phyloP scores from a whole-genome alignment of 2,888 invertebrate species.

The Homarus gammarus region DNA sequence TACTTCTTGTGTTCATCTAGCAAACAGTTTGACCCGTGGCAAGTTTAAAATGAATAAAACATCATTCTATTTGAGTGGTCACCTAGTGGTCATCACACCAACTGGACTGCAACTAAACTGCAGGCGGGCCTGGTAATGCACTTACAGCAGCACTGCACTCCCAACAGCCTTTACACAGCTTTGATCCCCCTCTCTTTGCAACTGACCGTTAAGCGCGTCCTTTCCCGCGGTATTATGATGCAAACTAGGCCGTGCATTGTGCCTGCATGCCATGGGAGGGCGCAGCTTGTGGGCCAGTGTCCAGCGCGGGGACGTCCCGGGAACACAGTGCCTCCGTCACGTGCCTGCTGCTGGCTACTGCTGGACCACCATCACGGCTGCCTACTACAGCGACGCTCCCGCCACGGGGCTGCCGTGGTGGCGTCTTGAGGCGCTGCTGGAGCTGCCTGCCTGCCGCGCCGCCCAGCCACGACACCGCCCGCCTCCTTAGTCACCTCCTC shows the following conservation, averaged over 20 bases:
- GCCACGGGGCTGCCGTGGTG: slow-evolving; percentile 24
- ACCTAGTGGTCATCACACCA: slow-evolving; percentile 56
- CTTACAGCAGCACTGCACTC: slow-evolving; percentile 67
- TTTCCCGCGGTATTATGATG: slow-evolving; percentile 74
- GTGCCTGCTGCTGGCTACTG: slow-evolving; percentile 52
- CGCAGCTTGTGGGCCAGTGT: slow-evolving; percentile 70
- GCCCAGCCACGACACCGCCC: slow-evolving; percentile 71
- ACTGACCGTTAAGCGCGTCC: slow-evolving; percentile 73
- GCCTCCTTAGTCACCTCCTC: slow-evolving; percentile 72
- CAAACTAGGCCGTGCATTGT: slow-evolving; percentile 74
- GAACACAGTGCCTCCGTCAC: slow-evolving; percentile 60
- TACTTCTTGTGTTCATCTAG: slow-evolving; percentile 38
- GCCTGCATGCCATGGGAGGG: slow-evolving; percentile 71
- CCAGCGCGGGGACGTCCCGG: slow-evolving; percentile 68
- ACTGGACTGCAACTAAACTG: slow-evolving; percentile 59
- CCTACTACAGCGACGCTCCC: slow-evolving; percentile 52
- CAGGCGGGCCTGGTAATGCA: slow-evolving; percentile 66
- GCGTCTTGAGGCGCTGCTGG: slow-evolving; percentile 61
- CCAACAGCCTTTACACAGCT: slow-evolving; percentile 65
- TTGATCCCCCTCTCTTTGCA: slow-evolving; percentile 73
- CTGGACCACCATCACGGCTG: slow-evolving; percentile 42
- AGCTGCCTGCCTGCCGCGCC: slow-evolving; percentile 63
- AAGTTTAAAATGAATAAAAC: slow-evolving; percentile 63
- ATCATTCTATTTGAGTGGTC: slow-evolving; percentile 55
- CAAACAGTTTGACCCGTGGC: slow-evolving; percentile 31